phyloP scores from a whole-genome alignment of 2,797 vertebrate genomes.

The Toxotes lorentzi region DNA sequence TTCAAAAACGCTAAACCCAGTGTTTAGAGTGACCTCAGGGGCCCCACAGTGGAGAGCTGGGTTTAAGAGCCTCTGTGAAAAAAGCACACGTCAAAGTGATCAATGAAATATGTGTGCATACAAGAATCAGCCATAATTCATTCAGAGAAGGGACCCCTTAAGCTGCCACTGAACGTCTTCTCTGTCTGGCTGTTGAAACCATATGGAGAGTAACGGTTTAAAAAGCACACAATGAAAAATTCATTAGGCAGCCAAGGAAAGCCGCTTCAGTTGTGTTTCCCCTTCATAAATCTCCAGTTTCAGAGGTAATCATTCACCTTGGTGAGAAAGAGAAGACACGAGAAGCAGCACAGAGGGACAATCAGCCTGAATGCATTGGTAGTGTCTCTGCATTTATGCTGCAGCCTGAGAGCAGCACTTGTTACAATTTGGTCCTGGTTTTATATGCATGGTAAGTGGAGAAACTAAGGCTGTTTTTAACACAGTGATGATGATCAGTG shows the following conservation, averaged over 20 bases:
- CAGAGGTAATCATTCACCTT: slow-evolving; percentile 59
- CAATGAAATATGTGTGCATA: slow-evolving; percentile 58
- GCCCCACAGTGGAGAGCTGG: slow-evolving; percentile 8
- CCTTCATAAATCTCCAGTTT: slow-evolving; percentile 62
- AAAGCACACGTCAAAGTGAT: slow-evolving; percentile 65
- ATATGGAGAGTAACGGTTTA: slow-evolving; percentile 41
- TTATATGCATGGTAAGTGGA: slow-evolving; percentile 3
- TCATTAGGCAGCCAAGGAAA: slow-evolving; percentile 52
- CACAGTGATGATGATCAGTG: neutral
- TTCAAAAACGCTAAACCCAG: slow-evolving; percentile 30
- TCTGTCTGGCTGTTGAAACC: slow-evolving; percentile 51
- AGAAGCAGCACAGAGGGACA: slow-evolving; percentile 23
- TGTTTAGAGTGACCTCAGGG: slow-evolving; percentile 17
- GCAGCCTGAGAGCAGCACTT: slow-evolving; percentile 19
- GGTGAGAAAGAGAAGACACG: slow-evolving; percentile 31
- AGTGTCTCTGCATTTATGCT: slow-evolving; percentile 13
- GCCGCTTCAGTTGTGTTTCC: slow-evolving; percentile 33
- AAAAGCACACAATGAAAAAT: slow-evolving; percentile 59
- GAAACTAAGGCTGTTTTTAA: neutral
- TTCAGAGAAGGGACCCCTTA: slow-evolving; percentile 50
- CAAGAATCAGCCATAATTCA: slow-evolving; percentile 63
- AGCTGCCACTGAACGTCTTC: slow-evolving; percentile 55
- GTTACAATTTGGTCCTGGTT: slow-evolving; percentile 20
- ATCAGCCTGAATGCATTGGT: slow-evolving; percentile 36
- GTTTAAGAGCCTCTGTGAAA: slow-evolving; percentile 24